A percentile compares a stretch with the other conserved stretches of the same genome.
These are phyloP conservation scores for Gymnarchus niloticus DNA, from an alignment of 2,113 vertebrate genomes.

Conservation along the genomic window DNA sequence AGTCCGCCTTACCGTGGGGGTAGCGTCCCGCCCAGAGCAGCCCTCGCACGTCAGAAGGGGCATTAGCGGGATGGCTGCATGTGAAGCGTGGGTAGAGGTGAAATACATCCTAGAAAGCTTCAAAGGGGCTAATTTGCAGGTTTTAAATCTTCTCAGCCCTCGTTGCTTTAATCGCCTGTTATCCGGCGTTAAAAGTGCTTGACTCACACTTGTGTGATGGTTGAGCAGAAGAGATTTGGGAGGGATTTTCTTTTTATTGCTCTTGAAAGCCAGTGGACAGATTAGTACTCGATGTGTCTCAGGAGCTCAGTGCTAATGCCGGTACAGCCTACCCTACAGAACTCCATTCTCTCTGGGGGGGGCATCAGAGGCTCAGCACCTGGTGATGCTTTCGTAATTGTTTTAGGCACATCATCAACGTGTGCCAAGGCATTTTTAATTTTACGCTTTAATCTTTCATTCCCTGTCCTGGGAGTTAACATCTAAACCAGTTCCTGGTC, in stretches of 20 bases:
- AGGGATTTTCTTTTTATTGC: constrained; percentile 39
- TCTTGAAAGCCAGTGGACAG: constrained; percentile 32
- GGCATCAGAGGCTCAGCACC: background rate
- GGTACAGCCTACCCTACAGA: background rate
- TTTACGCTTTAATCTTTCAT: background rate
- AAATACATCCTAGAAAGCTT: constrained; percentile 43
- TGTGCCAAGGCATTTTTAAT: background rate
- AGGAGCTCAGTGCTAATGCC: constrained; percentile 28
- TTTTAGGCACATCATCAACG: background rate
- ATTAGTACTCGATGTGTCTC: constrained; percentile 39
- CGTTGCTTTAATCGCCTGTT: constrained; percentile 38
- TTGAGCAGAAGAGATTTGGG: constrained; percentile 30
- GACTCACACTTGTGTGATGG: constrained; percentile 31
- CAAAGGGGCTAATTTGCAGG: constrained; percentile 44
- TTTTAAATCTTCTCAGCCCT: constrained; percentile 48
- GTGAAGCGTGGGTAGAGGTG: constrained; percentile 40
- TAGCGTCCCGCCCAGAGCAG: background rate
- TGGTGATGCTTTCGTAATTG: background rate
- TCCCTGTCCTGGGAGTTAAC: too few species aligned
- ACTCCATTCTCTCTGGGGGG: background rate
- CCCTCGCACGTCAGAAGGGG: too few species aligned
- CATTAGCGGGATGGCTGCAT: constrained; percentile 37
- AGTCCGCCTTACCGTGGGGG: too few species aligned
- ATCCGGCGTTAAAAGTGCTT: constrained; percentile 40
- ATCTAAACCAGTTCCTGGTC: too few species aligned